Base-by-base conservation (phyloP, 2,888 invertebrate genomes). In the Thecophora atra region DNA sequence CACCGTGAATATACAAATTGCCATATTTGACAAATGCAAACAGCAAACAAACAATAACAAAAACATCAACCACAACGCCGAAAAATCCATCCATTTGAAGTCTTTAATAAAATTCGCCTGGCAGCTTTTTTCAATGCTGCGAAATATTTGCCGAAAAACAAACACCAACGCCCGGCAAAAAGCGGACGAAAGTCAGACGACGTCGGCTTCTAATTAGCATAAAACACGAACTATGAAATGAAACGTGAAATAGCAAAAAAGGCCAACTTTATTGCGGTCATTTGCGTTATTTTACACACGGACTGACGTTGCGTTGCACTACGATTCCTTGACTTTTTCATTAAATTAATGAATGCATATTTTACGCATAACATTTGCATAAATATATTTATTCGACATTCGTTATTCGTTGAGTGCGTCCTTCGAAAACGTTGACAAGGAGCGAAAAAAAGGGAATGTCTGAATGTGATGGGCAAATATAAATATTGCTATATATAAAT, bases 151-250 rank as follows among this genome's bases (percentile, higher is more conserved):
- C 28, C 8, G 15, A 28, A 26, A 58, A 28, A 58, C 24, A 30
- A 30, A 19, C 44, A 42, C 44, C 19, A 64, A 21, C 44, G 64
- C 24, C 37, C 30, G 54, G 15, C 13, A 6, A 26, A 56, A 26
- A 19, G 26, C 51, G n/a, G 6, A n/a, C 26, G 52, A 47, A 62
- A 56, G 42, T 54, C 70, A 70, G 70, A 70, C 70, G 52, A 42
- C 51, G 62, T 63, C 70, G 52, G 47, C 51, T 70, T 63, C 70
- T 70, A 63, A 70, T 70, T 70, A 70, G 70, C 70, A 70, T 70
- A 70, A 70, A 70, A 69, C 60, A 69, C 47, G 52, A 67, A 67
- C 58, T 42, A 58, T 42, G 13, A 6, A n/a, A n/a, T n/a, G n/a
- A 15, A 24, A 47, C 44, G 37, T 63, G 62, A 63, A 70, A 70